A percentile compares a stretch with the other conserved stretches of the same genome.
Evolutionary conservation across 1,140 invertebrate genomes (phyloP).

Genomic region (Cepaea nemoralis): DNA sequence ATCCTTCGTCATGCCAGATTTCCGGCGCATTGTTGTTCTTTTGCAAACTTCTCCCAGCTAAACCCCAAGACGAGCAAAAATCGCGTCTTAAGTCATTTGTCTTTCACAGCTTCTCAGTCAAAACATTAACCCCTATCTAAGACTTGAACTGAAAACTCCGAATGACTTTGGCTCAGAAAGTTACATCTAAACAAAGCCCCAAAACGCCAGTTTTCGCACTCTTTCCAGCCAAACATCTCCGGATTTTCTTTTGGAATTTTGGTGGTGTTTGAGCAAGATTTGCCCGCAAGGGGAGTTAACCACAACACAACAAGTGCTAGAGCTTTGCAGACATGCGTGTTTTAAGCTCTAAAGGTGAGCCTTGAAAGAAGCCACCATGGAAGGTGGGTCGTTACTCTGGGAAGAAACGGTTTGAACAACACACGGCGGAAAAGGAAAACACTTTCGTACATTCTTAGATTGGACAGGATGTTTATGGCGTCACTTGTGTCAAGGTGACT

Average conservation of each 20-base stretch:
- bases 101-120: not conserved
- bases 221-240: not conserved
- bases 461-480: not conserved
- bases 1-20: too few relatives aligned
- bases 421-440: not conserved
- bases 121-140: not conserved
- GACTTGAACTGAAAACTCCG: not conserved
- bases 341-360: not conserved
- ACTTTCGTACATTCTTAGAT: not conserved
- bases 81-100: too few relatives aligned
- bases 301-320: conserved; percentile 28
- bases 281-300: not conserved
- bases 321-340: not conserved
- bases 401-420: not conserved
- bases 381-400: not conserved
- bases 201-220: not conserved
- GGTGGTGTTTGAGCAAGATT: conserved; percentile 31
- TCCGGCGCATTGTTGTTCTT: too few relatives aligned
- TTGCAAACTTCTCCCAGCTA: too few relatives aligned
- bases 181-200: conserved; percentile 3
- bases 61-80: too few relatives aligned
- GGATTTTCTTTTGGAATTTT: not conserved
- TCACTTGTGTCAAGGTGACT: not conserved
- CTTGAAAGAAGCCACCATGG: not conserved
- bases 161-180: not conserved